phyloP scores from a whole-genome alignment of 2,113 vertebrate genomes.

The Bungarus multicinctus region DNA sequence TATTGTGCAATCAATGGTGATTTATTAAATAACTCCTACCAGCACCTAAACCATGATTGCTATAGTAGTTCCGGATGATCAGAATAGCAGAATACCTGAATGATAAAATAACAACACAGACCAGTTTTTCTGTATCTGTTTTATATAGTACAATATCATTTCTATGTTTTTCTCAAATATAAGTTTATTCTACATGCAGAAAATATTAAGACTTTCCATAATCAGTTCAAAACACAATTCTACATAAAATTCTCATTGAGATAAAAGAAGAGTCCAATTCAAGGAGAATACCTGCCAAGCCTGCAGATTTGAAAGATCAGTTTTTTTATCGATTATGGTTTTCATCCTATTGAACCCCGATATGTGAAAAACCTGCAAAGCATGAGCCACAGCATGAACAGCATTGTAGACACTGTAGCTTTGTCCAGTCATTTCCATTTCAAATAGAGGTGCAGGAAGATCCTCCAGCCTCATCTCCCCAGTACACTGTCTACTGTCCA shows the following conservation, averaged over 20 bases:
- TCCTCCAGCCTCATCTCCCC: background rate
- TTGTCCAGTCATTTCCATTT: background rate
- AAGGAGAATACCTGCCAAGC: background rate
- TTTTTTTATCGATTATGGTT: background rate
- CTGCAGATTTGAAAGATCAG: background rate
- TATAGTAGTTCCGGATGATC: background rate
- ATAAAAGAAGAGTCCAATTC: background rate
- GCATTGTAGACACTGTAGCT: background rate
- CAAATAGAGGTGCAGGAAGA: accelerated
- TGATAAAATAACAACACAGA: too few species aligned
- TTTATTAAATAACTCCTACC: background rate
- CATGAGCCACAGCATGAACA: background rate
- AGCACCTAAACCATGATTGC: too few species aligned
- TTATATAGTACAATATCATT: too few species aligned
- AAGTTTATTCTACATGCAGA: too few species aligned
- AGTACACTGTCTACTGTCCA: background rate
- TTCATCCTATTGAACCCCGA: background rate
- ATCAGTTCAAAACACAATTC: background rate
- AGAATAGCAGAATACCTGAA: too few species aligned
- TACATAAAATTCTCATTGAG: too few species aligned
- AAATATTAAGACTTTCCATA: background rate
- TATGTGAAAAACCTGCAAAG: background rate
- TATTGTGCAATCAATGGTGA: background rate
- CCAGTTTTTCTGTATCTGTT: too few species aligned
- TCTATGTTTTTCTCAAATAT: too few species aligned